These are phyloP conservation scores for Arctia plantaginis DNA, from an alignment of 2,888 invertebrate genomes.

Conservation along the genomic window DNA sequence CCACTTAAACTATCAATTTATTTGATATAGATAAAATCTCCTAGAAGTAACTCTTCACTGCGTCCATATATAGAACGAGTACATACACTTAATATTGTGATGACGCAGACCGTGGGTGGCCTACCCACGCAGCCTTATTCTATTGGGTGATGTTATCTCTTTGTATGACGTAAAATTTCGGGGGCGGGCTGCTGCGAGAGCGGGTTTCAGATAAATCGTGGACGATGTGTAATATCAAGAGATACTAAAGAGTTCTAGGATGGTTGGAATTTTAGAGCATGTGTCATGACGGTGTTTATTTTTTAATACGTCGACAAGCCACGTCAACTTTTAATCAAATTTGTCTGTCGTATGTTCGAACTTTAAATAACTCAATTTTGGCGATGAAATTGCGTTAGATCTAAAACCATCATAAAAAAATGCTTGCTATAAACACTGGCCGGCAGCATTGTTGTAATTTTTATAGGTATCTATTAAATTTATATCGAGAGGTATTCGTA, in stretches of 20 bases:
- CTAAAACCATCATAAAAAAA: too few relatives aligned
- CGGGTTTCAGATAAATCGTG: neutral
- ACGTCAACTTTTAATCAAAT: too few relatives aligned
- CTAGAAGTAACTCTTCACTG: neutral
- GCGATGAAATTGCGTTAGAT: too few relatives aligned
- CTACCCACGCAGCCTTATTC: constrained; percentile 9
- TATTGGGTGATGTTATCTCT: constrained; percentile 22
- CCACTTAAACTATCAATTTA: neutral
- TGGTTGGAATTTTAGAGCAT: neutral
- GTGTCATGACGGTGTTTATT: neutral
- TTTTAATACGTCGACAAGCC: too few relatives aligned
- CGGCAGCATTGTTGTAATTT: too few relatives aligned
- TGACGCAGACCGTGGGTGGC: constrained; percentile 11
- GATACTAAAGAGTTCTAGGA: neutral
- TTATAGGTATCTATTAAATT: too few relatives aligned
- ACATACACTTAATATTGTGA: neutral
- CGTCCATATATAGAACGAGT: neutral
- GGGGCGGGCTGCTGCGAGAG: too few relatives aligned
- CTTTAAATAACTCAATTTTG: too few relatives aligned
- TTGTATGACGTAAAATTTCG: constrained; percentile 8
- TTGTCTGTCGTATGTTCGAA: too few relatives aligned
- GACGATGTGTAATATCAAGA: constrained; percentile 1
- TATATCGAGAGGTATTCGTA: too few relatives aligned
- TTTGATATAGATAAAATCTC: neutral
- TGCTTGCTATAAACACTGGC: too few relatives aligned